Evolutionary conservation across 2,888 invertebrate genomes (phyloP).

Genomic region (Aquatica leii): DNA sequence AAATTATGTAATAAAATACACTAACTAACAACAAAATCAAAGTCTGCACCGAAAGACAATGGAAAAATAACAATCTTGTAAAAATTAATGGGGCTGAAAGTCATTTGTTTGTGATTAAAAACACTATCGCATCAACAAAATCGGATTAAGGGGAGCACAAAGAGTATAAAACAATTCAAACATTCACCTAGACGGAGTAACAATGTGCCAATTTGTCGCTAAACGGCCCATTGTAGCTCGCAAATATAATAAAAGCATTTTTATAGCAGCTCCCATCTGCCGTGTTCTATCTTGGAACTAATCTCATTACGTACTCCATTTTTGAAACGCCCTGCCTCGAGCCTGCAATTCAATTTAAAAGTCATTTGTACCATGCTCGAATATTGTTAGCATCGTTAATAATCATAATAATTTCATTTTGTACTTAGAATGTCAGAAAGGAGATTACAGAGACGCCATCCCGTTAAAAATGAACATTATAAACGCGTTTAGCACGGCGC

Average conservation of each 20-base stretch:
- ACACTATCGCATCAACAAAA: constrained; percentile 52
- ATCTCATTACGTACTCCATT: constrained; percentile 73
- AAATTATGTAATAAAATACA: neutral
- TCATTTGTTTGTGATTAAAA: constrained; percentile 53
- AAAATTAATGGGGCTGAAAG: constrained; percentile 44
- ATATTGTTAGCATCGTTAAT: constrained; percentile 62
- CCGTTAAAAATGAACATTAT: constrained; percentile 52
- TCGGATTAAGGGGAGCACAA: constrained; percentile 50
- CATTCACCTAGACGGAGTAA: constrained; percentile 43
- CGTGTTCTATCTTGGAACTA: constrained; percentile 64
- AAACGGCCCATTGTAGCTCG: constrained; percentile 57
- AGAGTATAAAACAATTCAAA: constrained; percentile 53
- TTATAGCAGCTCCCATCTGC: constrained; percentile 61
- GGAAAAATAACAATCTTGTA: constrained; percentile 30
- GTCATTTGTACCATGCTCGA: constrained; percentile 68
- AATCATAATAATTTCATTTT: constrained; percentile 62
- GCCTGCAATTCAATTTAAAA: constrained; percentile 72
- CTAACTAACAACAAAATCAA: neutral
- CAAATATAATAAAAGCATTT: constrained; percentile 59
- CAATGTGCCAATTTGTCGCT: constrained; percentile 59
- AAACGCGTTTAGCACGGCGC: constrained; percentile 51
- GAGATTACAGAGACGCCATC: constrained; percentile 49
- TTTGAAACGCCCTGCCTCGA: constrained; percentile 63
- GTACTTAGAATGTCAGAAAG: constrained; percentile 54
- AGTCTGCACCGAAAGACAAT: constrained; percentile 11